Evolutionary conservation across 2,113 vertebrate genomes (phyloP).

Genomic region (Macroglossus sobrinus): DNA sequence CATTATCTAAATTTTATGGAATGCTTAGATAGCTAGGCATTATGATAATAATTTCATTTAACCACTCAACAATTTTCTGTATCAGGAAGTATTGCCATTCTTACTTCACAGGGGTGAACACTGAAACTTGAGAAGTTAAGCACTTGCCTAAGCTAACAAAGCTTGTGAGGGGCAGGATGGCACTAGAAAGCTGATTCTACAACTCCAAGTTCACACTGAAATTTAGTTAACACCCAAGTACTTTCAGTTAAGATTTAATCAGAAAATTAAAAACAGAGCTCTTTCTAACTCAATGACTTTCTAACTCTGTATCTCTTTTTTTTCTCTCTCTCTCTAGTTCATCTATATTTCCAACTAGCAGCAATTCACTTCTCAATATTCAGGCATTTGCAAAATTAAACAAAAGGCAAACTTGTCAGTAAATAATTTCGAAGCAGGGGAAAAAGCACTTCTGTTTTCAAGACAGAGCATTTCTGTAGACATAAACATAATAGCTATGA

Average conservation of each 20-base stretch:
- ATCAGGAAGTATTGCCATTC: background rate
- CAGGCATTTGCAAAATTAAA: background rate
- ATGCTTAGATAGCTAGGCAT: background rate
- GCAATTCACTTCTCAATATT: background rate
- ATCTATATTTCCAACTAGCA: background rate
- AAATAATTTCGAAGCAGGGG: background rate
- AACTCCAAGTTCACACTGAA: background rate
- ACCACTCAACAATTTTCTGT: background rate
- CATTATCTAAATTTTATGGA: conserved; percentile 13
- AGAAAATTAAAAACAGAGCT: background rate
- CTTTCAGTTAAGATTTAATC: background rate
- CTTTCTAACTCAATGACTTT: background rate
- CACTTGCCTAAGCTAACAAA: background rate
- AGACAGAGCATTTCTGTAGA: background rate
- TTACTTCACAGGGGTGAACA: background rate
- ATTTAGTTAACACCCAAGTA: background rate
- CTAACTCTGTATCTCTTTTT: background rate
- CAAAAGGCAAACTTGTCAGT: background rate
- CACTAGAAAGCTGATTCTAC: background rate
- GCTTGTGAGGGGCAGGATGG: background rate
- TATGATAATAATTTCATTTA: background rate
- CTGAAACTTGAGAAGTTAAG: background rate
- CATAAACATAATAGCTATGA: background rate
- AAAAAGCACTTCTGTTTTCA: background rate
- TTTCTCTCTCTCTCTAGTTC: background rate